Evolutionary conservation across 2,797 vertebrate genomes (phyloP).

Genomic region (Aldrovandia affinis): DNA sequence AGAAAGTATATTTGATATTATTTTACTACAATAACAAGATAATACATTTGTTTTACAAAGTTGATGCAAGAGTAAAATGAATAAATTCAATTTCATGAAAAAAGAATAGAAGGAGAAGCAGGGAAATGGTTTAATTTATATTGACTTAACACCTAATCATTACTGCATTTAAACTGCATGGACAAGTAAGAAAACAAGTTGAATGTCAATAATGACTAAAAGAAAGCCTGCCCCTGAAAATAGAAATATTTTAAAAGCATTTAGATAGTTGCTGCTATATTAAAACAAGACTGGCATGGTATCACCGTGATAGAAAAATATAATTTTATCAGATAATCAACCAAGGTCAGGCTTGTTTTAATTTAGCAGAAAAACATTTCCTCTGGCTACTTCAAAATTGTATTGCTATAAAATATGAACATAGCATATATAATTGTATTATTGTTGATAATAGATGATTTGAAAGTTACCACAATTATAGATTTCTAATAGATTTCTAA

Average conservation of each 20-base stretch:
- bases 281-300: neutral
- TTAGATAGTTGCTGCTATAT: neutral
- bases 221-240: neutral
- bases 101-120: neutral
- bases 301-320: too few species aligned
- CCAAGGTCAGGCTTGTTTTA: too few species aligned
- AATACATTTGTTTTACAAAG: conserved; percentile 27
- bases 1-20: conserved; percentile 54
- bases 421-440: too few species aligned
- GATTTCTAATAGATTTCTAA: too few species aligned
- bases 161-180: too few species aligned
- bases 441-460: too few species aligned
- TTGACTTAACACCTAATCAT: neutral
- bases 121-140: neutral
- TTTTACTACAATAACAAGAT: conserved; percentile 52
- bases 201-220: neutral
- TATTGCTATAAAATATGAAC: too few species aligned
- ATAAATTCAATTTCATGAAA: conserved; percentile 17
- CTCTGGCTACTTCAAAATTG: too few species aligned
- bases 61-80: conserved; percentile 14
- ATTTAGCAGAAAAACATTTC: too few species aligned
- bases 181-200: neutral
- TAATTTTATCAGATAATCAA: too few species aligned
- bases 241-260: neutral
- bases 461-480: too few species aligned